A percentile compares a stretch with the other conserved stretches of the same genome.
These are phyloP conservation scores for Propsilocerus akamusi DNA, from an alignment of 1,140 invertebrate genomes.

Conservation along the genomic window DNA sequence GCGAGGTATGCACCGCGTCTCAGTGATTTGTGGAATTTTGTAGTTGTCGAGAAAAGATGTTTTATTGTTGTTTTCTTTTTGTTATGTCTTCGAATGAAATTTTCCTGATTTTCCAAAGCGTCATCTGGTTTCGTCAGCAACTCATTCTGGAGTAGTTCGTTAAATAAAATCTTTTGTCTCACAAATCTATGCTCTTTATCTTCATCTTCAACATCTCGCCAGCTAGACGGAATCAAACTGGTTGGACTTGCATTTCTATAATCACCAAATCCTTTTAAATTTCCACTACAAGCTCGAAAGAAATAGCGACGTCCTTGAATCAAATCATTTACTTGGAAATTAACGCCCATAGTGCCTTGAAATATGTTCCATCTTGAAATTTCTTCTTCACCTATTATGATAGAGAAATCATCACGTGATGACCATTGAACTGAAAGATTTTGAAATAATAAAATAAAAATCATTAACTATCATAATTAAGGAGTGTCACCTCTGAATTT, in stretches of 20 bases:
- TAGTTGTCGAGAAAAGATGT: slow-evolving; percentile 81
- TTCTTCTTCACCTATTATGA: slow-evolving; percentile 55
- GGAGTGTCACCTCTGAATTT: slow-evolving; percentile 63
- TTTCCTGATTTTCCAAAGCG: slow-evolving; percentile 29
- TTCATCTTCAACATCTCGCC: slow-evolving; percentile 49
- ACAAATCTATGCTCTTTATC: slow-evolving; percentile 35
- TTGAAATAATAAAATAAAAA: slow-evolving; percentile 6
- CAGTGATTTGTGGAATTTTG: slow-evolving; percentile 87
- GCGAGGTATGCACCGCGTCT: slow-evolving; percentile 83
- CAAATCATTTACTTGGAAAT: slow-evolving; percentile 49
- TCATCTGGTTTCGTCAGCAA: slow-evolving; percentile 41
- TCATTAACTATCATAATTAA: neutral
- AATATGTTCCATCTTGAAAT: slow-evolving; percentile 43
- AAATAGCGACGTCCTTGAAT: slow-evolving; percentile 68
- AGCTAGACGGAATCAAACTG: slow-evolving; percentile 80
- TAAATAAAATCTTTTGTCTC: slow-evolving; percentile 48
- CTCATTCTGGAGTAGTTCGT: slow-evolving; percentile 54
- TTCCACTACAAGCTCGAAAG: slow-evolving; percentile 69
- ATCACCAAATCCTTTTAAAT: slow-evolving; percentile 79
- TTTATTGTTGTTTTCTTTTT: slow-evolving; percentile 83
- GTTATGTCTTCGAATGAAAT: slow-evolving; percentile 42
- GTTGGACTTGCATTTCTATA: slow-evolving; percentile 52
- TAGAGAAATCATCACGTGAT: slow-evolving; percentile 54
- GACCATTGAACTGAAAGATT: slow-evolving; percentile 67
- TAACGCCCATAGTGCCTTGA: slow-evolving; percentile 35